phyloP scores from a whole-genome alignment of 35 echinoderm and acorn worm species.

The Amphiura filiformis region DNA sequence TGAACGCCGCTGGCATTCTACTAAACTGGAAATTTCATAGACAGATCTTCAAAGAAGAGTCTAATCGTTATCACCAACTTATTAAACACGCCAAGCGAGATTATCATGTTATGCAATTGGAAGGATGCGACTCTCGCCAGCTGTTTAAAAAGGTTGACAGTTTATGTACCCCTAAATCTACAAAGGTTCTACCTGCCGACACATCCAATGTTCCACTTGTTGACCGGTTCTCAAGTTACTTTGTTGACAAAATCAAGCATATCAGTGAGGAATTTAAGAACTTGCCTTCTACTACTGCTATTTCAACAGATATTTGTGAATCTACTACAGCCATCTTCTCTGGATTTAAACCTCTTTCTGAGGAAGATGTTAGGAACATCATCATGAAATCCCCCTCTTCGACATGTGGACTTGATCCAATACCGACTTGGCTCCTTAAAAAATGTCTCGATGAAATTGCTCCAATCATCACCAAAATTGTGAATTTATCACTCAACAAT shows the following conservation, averaged over 20 bases:
- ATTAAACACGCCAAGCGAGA: background rate
- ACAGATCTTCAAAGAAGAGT: background rate
- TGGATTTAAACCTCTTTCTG: background rate
- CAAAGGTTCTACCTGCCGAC: background rate
- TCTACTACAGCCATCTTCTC: too few species aligned
- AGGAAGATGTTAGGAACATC: background rate
- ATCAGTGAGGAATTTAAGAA: constrained; percentile 9
- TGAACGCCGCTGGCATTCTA: background rate
- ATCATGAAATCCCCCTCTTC: background rate
- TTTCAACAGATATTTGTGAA: too few species aligned
- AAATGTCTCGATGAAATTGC: background rate
- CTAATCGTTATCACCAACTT: background rate
- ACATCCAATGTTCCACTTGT: background rate
- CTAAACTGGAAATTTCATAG: background rate
- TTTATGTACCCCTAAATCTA: background rate
- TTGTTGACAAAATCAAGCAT: background rate
- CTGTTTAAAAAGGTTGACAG: background rate
- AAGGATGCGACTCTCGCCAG: too few species aligned
- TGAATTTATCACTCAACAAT: background rate
- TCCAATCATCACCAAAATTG: background rate
- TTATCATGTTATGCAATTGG: too few species aligned
- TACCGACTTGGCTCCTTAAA: too few species aligned
- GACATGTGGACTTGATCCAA: background rate
- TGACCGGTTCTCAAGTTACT: background rate
- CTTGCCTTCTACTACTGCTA: background rate